Base-by-base conservation (phyloP, 2,888 invertebrate species). In the Polyploca ridens region DNA sequence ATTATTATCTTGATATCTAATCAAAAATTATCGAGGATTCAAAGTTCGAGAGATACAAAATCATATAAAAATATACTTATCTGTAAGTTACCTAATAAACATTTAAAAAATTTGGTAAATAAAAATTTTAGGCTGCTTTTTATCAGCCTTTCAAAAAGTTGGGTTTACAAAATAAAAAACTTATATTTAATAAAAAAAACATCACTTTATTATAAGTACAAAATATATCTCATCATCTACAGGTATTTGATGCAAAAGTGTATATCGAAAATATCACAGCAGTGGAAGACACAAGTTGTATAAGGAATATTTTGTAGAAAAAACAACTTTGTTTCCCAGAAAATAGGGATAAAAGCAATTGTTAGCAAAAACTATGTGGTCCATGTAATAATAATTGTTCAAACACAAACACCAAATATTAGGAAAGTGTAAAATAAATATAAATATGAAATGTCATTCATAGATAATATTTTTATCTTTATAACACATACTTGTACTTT, bases 181-280 rank as follows among this genome's bases (percentile, higher is more conserved):
- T 16, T 3, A 5, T 1, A 41, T n/a, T n/a, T 38, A 1, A 60
- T 27, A 19, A 60, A 27, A 27, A 61, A 61, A 61, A 4, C 7
- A 33, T 7, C 35, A 61, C 14, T 61, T 41, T 61, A 61, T 61
- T 61, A 13, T 27, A 61, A 61, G 61, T 44, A 61, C 41, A 61
- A 19, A 41, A 41, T 16, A 38, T 1, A n/a, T 41, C 7, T 41
- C 16, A 60, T 41, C 4, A 16, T 19, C 19, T 41, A 41, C 19
- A 19, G 5, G 35, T 59, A 35, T 35, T 16, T 59, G 5, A 16
- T 49, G 49, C 54, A 41, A 38, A 60, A 8, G 33, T 33, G n/a
- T 60, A 10, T 11, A 69, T 61, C 62, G 35, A 72, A 71, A 63
- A 76, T 80, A 83, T 80, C 80, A 83, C 82, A 83, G 78, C 58